A percentile compares a stretch with the other conserved stretches of the same genome.
Evolutionary conservation across 1,140 invertebrate genomes (phyloP).

Genomic region (Limonius californicus): DNA sequence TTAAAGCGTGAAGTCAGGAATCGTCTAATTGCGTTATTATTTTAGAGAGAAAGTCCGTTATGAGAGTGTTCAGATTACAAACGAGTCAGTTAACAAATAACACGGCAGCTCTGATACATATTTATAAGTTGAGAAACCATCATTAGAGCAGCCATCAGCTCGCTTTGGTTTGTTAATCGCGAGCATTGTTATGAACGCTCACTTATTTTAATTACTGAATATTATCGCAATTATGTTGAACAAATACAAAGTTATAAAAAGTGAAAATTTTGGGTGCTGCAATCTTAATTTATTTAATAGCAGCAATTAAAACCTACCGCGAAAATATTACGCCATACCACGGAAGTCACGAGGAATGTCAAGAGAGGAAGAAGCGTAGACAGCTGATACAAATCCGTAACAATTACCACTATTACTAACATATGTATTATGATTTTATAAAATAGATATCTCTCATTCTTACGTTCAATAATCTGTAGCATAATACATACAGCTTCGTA

Average conservation of each 20-base stretch:
- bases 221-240: conserved; percentile 14
- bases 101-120: conserved; percentile 12
- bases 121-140: conserved; percentile 15
- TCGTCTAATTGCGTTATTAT: conserved; percentile 12
- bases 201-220: conserved; percentile 12
- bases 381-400: neutral
- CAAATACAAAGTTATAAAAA: conserved; percentile 9
- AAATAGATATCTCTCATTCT: no score
- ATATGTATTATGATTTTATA: no score
- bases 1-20: conserved; percentile 10
- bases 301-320: neutral
- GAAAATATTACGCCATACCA: neutral
- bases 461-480: no score
- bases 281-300: conserved; percentile 2
- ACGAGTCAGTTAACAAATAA: conserved; percentile 15
- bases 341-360: no score
- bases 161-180: conserved; percentile 12
- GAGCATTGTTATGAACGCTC: conserved; percentile 12
- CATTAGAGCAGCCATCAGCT: conserved; percentile 5
- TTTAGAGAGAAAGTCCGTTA: conserved; percentile 12
- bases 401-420: no score
- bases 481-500: no score
- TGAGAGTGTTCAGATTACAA: conserved; percentile 15
- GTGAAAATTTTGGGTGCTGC: conserved; percentile 1
- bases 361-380: neutral